Conservation (phyloP, 2,113 vertebrate species). For the Alethe castanea region DNA sequence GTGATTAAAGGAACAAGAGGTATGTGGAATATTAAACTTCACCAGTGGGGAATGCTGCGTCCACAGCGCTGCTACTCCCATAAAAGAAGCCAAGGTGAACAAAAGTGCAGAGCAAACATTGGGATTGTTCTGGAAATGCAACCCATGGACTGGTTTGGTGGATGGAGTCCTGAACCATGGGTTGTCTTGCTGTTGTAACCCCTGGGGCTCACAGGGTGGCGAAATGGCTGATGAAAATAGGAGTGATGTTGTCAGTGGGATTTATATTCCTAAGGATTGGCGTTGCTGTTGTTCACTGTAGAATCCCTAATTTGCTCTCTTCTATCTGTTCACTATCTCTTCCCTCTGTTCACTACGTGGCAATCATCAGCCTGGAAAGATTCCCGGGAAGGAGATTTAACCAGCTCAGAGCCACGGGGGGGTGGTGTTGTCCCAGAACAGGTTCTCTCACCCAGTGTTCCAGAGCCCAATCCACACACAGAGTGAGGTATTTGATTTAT, state of each 20-base stretch:
- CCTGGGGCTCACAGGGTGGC: background rate
- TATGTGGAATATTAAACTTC: background rate
- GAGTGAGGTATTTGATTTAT: background rate
- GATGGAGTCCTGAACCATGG: background rate
- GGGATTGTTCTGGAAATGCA: background rate
- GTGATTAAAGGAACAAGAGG: background rate
- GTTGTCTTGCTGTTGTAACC: background rate
- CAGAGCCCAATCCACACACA: background rate
- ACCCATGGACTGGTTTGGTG: background rate
- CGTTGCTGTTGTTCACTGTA: fast-evolving
- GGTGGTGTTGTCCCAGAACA: background rate
- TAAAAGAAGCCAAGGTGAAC: background rate
- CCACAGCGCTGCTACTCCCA: fast-evolving
- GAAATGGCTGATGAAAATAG: background rate
- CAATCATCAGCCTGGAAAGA: background rate
- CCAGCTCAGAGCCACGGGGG: background rate
- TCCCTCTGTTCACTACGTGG: background rate
- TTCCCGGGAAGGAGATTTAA: background rate
- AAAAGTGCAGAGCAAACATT: background rate
- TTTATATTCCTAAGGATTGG: background rate
- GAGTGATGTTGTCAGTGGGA: background rate
- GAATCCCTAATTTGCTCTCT: background rate
- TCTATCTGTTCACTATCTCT: too few species aligned
- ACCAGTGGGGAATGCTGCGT: background rate
- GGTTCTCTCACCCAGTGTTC: background rate